phyloP scores from a whole-genome alignment of 2,797 vertebrate genomes.

The Podarcis lilfordi region DNA sequence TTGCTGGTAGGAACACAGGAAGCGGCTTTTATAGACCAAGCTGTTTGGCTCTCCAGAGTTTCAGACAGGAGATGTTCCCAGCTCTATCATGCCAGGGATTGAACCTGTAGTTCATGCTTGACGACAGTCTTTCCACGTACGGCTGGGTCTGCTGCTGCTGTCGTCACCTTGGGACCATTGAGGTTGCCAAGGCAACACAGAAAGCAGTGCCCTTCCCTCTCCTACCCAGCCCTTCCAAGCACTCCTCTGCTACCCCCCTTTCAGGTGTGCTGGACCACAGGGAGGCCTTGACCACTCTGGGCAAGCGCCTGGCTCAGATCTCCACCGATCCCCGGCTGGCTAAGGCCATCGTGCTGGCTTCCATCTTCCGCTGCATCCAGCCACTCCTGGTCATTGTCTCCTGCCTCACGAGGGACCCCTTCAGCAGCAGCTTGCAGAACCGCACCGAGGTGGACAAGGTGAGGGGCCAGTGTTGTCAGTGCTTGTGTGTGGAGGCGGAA shows the following conservation, averaged over 20 bases:
- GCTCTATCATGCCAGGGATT: too few species aligned
- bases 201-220: too few species aligned
- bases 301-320: slow-evolving; percentile 88
- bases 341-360: slow-evolving; percentile 90
- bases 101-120: not conserved
- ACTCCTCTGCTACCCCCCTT: rapidly evolving
- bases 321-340: slow-evolving; percentile 94
- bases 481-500: rapidly evolving
- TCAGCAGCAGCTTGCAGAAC: slow-evolving; percentile 93
- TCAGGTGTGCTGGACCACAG: slow-evolving; percentile 89
- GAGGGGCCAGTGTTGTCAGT: slow-evolving; percentile 7
- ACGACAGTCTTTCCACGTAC: not conserved
- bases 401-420: slow-evolving; percentile 93
- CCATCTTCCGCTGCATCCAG: slow-evolving; percentile 90
- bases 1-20: too few species aligned
- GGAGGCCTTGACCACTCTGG: slow-evolving; percentile 89
- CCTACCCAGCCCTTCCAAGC: not conserved
- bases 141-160: not conserved
- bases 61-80: too few species aligned
- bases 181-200: not conserved
- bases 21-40: too few species aligned
- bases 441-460: slow-evolving; percentile 87
- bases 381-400: slow-evolving; percentile 90
- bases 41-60: too few species aligned
- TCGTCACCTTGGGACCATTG: not conserved